phyloP scores from a whole-genome alignment of 2,888 invertebrate genomes.

The Drosophila meridionalis region DNA sequence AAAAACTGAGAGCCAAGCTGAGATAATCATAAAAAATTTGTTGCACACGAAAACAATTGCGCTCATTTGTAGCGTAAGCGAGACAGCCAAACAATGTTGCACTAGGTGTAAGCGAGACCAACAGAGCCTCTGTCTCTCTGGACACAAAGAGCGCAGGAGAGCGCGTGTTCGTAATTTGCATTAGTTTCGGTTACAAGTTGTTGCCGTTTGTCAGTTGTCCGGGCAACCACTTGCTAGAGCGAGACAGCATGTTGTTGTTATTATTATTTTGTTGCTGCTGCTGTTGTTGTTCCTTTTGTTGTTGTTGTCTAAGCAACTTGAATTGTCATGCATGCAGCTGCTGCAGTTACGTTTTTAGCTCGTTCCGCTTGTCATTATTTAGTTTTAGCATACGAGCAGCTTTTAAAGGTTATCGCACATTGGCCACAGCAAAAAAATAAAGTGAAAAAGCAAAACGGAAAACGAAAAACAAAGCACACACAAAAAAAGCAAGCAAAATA shows the following conservation, averaged over 20 bases:
- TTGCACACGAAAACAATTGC: constrained; percentile 69
- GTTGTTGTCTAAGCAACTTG: constrained; percentile 67
- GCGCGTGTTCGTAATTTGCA: constrained; percentile 60
- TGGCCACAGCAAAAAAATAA: constrained; percentile 36
- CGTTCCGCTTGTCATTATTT: constrained; percentile 62
- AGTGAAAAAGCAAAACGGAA: constrained; percentile 12
- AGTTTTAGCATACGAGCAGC: constrained; percentile 75
- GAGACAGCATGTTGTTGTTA: constrained; percentile 20
- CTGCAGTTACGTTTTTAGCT: constrained; percentile 34
- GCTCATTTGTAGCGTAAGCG: constrained; percentile 65
- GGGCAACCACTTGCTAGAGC: constrained; percentile 55
- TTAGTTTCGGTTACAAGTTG: constrained; percentile 75
- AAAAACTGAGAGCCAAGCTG: constrained; percentile 21
- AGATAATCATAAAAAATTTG: constrained; percentile 77
- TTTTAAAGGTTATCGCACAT: constrained; percentile 74
- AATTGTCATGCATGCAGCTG: constrained; percentile 41
- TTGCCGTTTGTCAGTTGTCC: constrained; percentile 69
- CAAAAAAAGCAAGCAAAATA: constrained; percentile 24
- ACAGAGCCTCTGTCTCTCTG: too few species aligned
- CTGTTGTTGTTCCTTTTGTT: constrained; percentile 10
- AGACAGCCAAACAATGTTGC: constrained; percentile 10
- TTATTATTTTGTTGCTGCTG: neutral
- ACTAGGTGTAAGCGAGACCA: neutral
- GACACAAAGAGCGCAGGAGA: neutral
- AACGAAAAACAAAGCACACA: neutral